Conservation (phyloP, 64 coral and sea anemone species). For the Montipora foliosa region DNA sequence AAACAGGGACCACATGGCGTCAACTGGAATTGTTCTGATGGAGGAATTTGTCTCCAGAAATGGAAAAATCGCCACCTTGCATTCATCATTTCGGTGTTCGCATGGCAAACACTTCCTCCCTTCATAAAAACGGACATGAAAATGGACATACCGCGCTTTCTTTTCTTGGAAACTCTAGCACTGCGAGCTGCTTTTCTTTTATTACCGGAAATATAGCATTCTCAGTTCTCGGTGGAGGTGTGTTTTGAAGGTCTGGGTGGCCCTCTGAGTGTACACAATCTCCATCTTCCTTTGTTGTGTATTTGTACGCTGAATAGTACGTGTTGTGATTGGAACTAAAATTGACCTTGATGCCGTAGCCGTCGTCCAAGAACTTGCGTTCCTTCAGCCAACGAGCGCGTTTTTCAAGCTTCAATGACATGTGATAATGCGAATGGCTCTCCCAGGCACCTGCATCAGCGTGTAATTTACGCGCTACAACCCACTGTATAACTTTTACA, state of each 20-base stretch:
- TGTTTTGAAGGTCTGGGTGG: conserved; percentile 42
- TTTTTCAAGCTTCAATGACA: too few relatives aligned
- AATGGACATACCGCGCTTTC: background rate
- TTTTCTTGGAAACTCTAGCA: background rate
- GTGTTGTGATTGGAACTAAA: conserved; percentile 20
- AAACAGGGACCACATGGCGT: conserved; percentile 19
- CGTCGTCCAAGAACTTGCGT: background rate
- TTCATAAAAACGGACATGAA: conserved; percentile 8
- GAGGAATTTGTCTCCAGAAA: conserved; percentile 49
- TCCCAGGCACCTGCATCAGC: background rate
- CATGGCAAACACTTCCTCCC: conserved; percentile 17
- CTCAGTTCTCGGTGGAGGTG: background rate
- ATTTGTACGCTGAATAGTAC: conserved; percentile 43
- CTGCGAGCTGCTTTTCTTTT: background rate
- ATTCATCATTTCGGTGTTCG: conserved; percentile 45
- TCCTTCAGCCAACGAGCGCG: background rate
- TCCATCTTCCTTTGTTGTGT: conserved; percentile 34
- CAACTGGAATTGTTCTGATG: background rate
- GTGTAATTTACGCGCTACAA: conserved; percentile 10
- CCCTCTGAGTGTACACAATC: background rate
- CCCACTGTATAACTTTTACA: conserved; percentile 5
- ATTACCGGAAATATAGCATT: background rate
- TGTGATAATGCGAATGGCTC: too few relatives aligned
- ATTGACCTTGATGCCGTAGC: conserved; percentile 16
- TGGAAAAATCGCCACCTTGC: conserved; percentile 17